Evolutionary conservation across 92 coral and sea anemone species (phyloP).

Genomic region (Siderastrea radians): DNA sequence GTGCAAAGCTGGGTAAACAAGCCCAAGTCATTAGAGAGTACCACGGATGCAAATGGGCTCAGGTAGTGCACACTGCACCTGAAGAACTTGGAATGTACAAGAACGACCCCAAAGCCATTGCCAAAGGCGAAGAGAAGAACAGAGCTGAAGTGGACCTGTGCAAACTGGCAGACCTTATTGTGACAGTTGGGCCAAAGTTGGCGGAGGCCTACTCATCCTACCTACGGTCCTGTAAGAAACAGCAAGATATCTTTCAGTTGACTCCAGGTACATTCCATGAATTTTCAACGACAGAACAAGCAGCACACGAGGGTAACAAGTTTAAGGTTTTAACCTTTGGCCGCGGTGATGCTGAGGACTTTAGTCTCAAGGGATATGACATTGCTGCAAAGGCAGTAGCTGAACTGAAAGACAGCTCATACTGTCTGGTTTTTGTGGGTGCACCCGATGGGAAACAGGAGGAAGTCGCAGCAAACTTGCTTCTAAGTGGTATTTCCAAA

Average conservation of each 20-base stretch:
- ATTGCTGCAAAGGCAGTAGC: constrained; percentile 7
- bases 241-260: constrained; percentile 12
- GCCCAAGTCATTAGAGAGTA: constrained; percentile 13
- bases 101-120: neutral
- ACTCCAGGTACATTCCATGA: constrained; percentile 2
- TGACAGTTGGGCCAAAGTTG: too few species aligned
- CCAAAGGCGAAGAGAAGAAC: constrained; percentile 16
- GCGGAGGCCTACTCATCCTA: constrained; percentile 1
- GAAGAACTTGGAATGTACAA: constrained; percentile 21
- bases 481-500: too few species aligned
- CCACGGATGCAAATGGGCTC: constrained; percentile 14
- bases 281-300: constrained; percentile 6
- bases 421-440: neutral
- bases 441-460: too few species aligned
- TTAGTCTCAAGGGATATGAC: constrained; percentile 4
- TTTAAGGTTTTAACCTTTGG: constrained; percentile 19
- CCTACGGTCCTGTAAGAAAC: constrained; percentile 5
- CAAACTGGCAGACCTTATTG: neutral
- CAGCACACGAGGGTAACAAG: neutral
- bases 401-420: neutral
- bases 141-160: constrained; percentile 18
- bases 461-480: too few species aligned
- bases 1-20: constrained; percentile 11
- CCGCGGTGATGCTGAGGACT: constrained; percentile 9
- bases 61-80: neutral